Base-by-base conservation (phyloP, 2,797 vertebrate species). In the Limosa lapponica region DNA sequence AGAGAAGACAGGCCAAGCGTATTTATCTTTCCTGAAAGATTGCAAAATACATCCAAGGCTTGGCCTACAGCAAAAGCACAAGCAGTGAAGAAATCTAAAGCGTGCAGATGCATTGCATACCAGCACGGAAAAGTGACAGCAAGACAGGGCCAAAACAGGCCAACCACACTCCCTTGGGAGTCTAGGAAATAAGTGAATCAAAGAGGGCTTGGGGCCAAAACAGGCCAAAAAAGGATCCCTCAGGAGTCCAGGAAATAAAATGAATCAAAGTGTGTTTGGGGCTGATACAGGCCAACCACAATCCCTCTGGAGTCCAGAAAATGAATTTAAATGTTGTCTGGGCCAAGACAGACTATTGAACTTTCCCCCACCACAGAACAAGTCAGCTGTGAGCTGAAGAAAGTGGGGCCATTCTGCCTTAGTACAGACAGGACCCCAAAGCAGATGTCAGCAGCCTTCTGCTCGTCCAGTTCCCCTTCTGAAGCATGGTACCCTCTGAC, bases 281-380 rank as follows among this genome's bases (percentile, higher is more conserved):
- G 86, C 83, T 94, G 93, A 94, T 96, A 94, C 77, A 94, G 96
- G 89, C 96, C 96, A 96, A 96, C 95, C 95, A 96, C 96, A 97
- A 90, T 96, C 93, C 64, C 95, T 85, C 93, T 59, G 55, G 95
- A 96, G 93, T 90, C 83, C 95, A 96, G 78, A 95, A 95, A 96
- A 94, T 87, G 57, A 96, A 67, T 87, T 84, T 80, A 82, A 95
- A 83, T 36, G 8, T 46, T 85, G 81, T 95, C 89, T 2, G 5
- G 95, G 94, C 94, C 95, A 96, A 97, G 88, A 87, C 66, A 92
- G 94, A 43, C 95, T 93, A 59, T 93, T 94, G 93, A 93, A 58
- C 66, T 87, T 96, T 80, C 52, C 55, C 78, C 92, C 55, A 80
- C 37, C 73, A 74, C 80, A 70, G 62, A 79, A 89, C 25, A 64